Evolutionary conservation across 37 sponge, comb jelly and placozoan genomes (phyloP), one percentile per base, ranked within the genome.

Genomic region (Halisarca cf. caerulea): DNA sequence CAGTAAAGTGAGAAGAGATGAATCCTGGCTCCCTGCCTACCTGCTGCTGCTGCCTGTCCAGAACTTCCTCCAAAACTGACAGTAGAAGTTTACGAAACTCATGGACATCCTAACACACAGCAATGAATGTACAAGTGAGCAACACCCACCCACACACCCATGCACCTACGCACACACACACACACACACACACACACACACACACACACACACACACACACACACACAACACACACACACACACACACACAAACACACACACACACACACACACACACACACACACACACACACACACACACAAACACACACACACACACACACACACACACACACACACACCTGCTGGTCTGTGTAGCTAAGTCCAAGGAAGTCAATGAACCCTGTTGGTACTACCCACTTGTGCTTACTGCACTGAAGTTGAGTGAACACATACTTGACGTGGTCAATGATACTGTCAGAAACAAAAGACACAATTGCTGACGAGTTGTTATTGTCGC

Each of bases 31-130:
- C n/a, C 30, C 30, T 62, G 18, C 64, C 64, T 30, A 8, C n/a
- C 6, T 62, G 18, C 82, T 15, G 8, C 6, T 30, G 11, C 44
- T 58, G 37, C n/a, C 21, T 20, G 15, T 54, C 20, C 24, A 88
- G 34, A 14, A 41, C n/a, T 20, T 14, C 30, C 39, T 85, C 80
- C 30, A 88, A 38, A 39, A 78, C 25, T 15, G 54, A 40, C 43
- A 88, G 54, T 32, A 84, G 79, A 23, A 88, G 51, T 24, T 88
- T 75, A 17, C 85, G 61, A 80, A 88, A 88, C 71, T 88, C 89
- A 55, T 88, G 89, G 8, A 74, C 85, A 88, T 88, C 89, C 89
- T 88, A 5, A 44, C 1, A 20, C 6, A 47, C 9, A 14, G 51
- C 6, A 47, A 11, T 6, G 51, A 47, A 47, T 6, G 51, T 47